Evolutionary conservation across 2,888 invertebrate species (phyloP).

Genomic region (Camponotus fellah): DNA sequence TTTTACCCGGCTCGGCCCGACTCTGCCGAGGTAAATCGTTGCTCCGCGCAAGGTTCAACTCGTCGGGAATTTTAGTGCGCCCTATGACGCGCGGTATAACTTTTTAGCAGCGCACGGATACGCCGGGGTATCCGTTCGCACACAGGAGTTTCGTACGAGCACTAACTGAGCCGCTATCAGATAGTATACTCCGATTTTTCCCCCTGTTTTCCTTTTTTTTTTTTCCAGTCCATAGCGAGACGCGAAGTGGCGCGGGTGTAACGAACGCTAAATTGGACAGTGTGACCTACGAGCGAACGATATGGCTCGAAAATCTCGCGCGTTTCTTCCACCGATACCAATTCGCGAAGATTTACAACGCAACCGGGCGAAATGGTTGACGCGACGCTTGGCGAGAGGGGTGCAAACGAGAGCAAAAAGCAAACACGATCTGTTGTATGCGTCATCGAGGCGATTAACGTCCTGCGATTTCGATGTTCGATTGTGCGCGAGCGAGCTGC

Average conservation of each 20-base stretch:
- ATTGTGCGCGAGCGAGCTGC: conserved; percentile 24
- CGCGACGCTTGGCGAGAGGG: conserved; percentile 29
- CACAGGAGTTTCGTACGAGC: conserved; percentile 23
- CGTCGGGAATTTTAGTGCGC: conserved; percentile 47
- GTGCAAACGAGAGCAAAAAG: conserved; percentile 35
- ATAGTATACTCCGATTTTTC: conserved; percentile 17
- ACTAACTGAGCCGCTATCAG: conserved; percentile 36
- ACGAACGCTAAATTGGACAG: conserved; percentile 50
- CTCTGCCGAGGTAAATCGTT: conserved; percentile 44
- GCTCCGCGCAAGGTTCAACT: conserved; percentile 53
- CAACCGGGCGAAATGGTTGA: conserved; percentile 42
- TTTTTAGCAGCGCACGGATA: conserved; percentile 30
- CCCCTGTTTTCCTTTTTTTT: not conserved
- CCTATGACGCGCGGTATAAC: conserved; percentile 54
- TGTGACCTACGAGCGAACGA: conserved; percentile 39
- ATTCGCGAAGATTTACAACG: conserved; percentile 48
- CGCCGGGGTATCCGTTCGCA: conserved; percentile 29
- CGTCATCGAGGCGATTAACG: conserved; percentile 53
- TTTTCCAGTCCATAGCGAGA: not conserved
- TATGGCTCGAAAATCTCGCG: conserved; percentile 31
- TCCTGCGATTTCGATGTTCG: conserved; percentile 34
- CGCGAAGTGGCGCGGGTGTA: conserved; percentile 23
- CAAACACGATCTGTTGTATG: conserved; percentile 38
- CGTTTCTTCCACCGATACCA: conserved; percentile 42
- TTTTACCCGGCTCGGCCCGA: conserved; percentile 36